A percentile compares a stretch with the other conserved stretches of the same genome.
Evolutionary conservation across 2,113 vertebrate species (phyloP).

Genomic region (Candoia aspera): DNA sequence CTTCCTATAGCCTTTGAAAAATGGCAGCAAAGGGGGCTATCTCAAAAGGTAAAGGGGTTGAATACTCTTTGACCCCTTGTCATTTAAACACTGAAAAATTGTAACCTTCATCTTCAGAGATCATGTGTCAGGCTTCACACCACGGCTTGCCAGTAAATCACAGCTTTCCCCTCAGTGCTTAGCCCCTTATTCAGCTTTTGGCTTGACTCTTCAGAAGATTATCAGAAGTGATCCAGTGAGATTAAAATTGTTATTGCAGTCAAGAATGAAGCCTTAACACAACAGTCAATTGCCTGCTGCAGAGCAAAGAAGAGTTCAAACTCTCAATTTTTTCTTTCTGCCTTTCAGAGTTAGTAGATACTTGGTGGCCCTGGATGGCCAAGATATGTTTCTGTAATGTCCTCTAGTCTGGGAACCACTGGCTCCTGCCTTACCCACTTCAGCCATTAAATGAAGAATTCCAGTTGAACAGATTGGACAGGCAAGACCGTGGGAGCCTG

Average conservation of each 20-base stretch:
- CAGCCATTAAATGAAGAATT: not conserved
- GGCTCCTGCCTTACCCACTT: not conserved
- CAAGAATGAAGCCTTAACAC: not conserved
- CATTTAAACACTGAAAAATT: not conserved
- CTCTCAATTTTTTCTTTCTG: not conserved
- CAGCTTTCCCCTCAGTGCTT: not conserved
- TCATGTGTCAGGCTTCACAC: not conserved
- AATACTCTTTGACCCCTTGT: not conserved
- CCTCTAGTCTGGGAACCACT: not conserved
- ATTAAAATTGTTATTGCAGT: not conserved
- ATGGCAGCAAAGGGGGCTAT: not conserved
- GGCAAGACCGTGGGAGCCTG: not conserved
- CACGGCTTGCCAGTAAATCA: not conserved
- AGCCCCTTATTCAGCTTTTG: not conserved
- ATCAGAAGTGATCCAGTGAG: not conserved
- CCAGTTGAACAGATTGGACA: not conserved
- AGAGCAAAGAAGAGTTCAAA: not conserved
- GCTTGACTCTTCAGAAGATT: not conserved
- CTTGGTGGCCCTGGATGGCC: not conserved
- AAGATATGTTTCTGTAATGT: not conserved
- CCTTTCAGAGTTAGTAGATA: not conserved
- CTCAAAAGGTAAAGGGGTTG: not conserved
- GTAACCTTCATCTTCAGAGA: not conserved
- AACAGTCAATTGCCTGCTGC: not conserved
- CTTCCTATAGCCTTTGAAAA: not conserved